A percentile compares a stretch with the other conserved stretches of the same genome.
Conservation (phyloP, 2,888 invertebrate species). For the Chrysopilus asiliformis region DNA sequence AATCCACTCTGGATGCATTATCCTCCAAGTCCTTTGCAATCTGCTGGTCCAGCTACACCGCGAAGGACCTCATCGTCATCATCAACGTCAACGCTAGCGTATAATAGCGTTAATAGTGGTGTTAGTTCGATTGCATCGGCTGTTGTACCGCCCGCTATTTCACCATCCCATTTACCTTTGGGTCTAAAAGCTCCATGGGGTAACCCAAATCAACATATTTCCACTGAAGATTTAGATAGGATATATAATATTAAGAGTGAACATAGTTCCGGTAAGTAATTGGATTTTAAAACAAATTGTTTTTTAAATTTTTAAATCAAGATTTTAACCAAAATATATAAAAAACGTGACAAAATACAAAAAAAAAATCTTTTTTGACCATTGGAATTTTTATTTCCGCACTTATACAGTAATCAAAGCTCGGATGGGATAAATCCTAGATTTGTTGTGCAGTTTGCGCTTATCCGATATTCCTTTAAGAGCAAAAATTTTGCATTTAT, state of each 20-base stretch:
- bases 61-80: too few relatives aligned
- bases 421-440: not conserved
- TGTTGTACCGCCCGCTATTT: conserved; percentile 15
- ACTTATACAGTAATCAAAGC: too few relatives aligned
- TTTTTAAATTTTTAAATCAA: conserved; percentile 1
- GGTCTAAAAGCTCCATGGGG: conserved; percentile 9
- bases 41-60: conserved; percentile 18
- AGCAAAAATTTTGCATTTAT: too few relatives aligned
- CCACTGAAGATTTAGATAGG: conserved; percentile 23
- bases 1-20: conserved; percentile 41
- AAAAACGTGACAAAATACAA: too few relatives aligned
- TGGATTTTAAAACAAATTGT: conserved; percentile 2
- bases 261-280: conserved; percentile 34
- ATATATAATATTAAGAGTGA: conserved; percentile 35
- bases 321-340: too few relatives aligned
- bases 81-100: conserved; percentile 30
- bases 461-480: too few relatives aligned
- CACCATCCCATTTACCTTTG: conserved; percentile 15
- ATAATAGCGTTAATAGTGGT: conserved; percentile 12
- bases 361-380: too few relatives aligned
- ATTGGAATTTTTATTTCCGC: too few relatives aligned
- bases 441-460: too few relatives aligned
- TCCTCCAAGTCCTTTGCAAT: conserved; percentile 32
- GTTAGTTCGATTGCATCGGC: conserved; percentile 16
- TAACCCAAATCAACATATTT: conserved; percentile 9